Conservation (phyloP, 2,113 vertebrate genomes). For the Talpa occidentalis region DNA sequence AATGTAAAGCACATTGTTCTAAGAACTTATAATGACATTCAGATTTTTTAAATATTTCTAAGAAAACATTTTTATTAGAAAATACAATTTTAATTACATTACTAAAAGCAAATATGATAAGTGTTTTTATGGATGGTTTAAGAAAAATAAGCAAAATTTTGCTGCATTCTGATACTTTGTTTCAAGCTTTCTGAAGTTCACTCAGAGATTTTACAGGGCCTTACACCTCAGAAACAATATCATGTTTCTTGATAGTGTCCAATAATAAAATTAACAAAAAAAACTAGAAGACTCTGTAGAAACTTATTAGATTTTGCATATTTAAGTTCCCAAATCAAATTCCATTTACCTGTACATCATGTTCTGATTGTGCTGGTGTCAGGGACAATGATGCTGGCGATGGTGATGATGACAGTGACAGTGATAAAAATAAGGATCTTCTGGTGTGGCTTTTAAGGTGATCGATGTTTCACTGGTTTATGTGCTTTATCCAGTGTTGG, state of each 20-base stretch:
- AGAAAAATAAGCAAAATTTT: constrained; percentile 19
- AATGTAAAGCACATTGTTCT: background rate
- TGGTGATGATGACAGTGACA: background rate
- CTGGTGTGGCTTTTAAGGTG: background rate
- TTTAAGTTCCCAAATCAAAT: background rate
- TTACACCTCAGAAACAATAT: background rate
- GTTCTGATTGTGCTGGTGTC: background rate
- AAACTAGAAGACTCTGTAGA: background rate
- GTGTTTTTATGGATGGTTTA: background rate
- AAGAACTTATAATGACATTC: background rate
- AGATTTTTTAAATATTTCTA: background rate
- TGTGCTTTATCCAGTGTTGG: background rate
- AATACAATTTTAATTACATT: background rate
- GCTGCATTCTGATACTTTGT: background rate
- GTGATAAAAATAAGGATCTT: background rate
- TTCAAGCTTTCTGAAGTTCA: constrained; percentile 3
- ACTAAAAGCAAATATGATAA: constrained; percentile 39
- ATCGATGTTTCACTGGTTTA: background rate
- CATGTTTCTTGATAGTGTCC: background rate
- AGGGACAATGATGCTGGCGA: background rate
- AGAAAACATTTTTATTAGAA: constrained; percentile 31
- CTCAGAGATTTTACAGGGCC: background rate
- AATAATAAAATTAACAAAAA: constrained; percentile 44
- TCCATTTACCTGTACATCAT: constrained; percentile 54
- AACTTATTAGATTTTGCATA: background rate